Conservation (phyloP, 2,797 vertebrate genomes). For the Phoxinus dragarum region DNA sequence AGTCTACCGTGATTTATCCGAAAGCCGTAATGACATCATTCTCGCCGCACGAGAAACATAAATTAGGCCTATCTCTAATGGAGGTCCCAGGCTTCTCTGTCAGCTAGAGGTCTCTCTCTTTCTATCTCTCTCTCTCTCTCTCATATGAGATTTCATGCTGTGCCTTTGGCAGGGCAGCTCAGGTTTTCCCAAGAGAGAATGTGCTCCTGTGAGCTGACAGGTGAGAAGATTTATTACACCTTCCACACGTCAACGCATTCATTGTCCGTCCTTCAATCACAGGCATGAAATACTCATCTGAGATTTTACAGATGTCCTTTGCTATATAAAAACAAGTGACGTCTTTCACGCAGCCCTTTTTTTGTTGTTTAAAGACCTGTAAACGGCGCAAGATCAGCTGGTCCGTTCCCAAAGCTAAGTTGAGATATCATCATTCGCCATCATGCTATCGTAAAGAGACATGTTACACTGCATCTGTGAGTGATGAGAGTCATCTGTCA, state of each 20-base stretch:
- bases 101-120: conserved; percentile 36
- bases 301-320: conserved; percentile 11
- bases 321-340: neutral
- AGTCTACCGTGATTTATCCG: conserved; percentile 71
- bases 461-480: conserved; percentile 5
- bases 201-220: conserved; percentile 39
- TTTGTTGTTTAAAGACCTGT: conserved; percentile 24
- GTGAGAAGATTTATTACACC: conserved; percentile 50
- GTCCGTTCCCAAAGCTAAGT: neutral
- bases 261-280: conserved; percentile 45
- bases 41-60: conserved; percentile 65
- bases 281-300: neutral
- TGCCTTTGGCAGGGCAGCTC: conserved; percentile 23
- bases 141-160: neutral
- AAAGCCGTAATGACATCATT: conserved; percentile 72
- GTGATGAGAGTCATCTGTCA: conserved; percentile 40
- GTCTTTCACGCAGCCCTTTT: neutral
- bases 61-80: conserved; percentile 74
- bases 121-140: conserved; percentile 1
- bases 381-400: neutral
- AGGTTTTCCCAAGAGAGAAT: conserved; percentile 47
- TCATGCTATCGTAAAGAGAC: conserved; percentile 17
- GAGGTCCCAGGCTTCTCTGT: conserved; percentile 67
- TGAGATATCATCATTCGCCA: conserved; percentile 14
- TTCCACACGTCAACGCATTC: conserved; percentile 42